Base-by-base conservation (phyloP, 1,140 invertebrate species). In the Macrosteles quadrilineatus region DNA sequence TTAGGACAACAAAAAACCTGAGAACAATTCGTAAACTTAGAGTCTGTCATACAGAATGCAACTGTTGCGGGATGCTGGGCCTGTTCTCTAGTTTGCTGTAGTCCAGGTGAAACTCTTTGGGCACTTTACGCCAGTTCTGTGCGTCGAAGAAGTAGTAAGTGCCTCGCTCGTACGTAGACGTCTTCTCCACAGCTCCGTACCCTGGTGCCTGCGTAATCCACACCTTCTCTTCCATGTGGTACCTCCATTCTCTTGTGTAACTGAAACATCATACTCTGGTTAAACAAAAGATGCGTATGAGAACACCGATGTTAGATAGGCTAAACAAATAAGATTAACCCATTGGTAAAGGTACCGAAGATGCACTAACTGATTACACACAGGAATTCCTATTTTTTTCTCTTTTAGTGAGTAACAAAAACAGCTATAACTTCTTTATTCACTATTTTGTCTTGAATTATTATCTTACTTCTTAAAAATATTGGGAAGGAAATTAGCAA, bases 91-190 rank as follows among this genome's bases (percentile, higher is more conserved):
- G 85, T 84, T 98, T 98, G 82, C 95, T 95, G 85, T 98, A 98
- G 83, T 98, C 96, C 81, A 98, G 86, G 85, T 96, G 90, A 85
- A 98, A 97, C 83, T 98, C 96, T 83, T 97, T 98, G 75, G 93
- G 89, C 78, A 94, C 92, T 86, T 95, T 97, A 79, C 95, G 88
- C 96, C 96, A 98, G 83, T 92, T 95, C 83, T 93, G 91, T 76
- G 94, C 93, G 86, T 99, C 98, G 83, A 99, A 99, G 83, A 97
- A 98, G 85, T 97, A 98, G 84, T 99, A 99, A 74, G 96, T 98
- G 82, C 97, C 97, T 77, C 96, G 87, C 85, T 99, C 97, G 83
- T 97, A 98, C 73, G 92, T 94, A 72, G 87, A 87, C 73, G 95
- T 97, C 84, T 98, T 98, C 82, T 98, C 95, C 72, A 93, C 86